These are phyloP conservation scores for Poeciliopsis retropinna DNA, from an alignment of 2,113 vertebrate species.

Conservation along the genomic window DNA sequence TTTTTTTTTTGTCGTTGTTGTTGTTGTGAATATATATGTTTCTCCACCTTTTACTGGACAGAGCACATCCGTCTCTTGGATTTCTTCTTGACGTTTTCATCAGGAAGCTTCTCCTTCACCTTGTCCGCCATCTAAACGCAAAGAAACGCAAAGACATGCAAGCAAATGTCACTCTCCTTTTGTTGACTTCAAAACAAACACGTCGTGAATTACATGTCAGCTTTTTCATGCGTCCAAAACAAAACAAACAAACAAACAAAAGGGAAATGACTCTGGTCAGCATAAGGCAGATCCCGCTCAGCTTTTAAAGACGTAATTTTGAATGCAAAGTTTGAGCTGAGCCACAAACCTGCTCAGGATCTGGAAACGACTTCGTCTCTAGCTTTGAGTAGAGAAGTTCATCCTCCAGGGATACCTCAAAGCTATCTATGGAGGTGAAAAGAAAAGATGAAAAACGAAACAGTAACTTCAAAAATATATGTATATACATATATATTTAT, in stretches of 20 bases:
- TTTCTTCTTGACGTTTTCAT: background rate
- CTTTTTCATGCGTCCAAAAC: background rate
- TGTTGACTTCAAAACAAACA: background rate
- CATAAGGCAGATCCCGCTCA: background rate
- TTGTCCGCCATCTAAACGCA: slow-evolving; percentile 43
- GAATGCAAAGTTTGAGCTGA: background rate
- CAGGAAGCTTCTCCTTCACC: slow-evolving; percentile 7
- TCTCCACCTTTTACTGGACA: slow-evolving; percentile 13
- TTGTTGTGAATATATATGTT: slow-evolving; percentile 20
- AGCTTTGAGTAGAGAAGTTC: slow-evolving; percentile 67
- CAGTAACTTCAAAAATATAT: too few species aligned
- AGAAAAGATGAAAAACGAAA: background rate
- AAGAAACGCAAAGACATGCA: slow-evolving; percentile 4
- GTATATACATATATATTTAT: too few species aligned
- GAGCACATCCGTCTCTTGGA: background rate
- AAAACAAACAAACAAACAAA: background rate
- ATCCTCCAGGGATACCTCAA: slow-evolving; percentile 63
- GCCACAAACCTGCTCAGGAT: slow-evolving; percentile 12
- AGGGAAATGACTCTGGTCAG: background rate
- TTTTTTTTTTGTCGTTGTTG: too few species aligned
- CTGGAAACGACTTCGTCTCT: slow-evolving; percentile 39
- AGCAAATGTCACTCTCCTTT: background rate
- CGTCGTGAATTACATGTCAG: background rate
- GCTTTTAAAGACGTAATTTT: background rate
- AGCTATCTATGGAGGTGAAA: slow-evolving; percentile 60